These are phyloP conservation scores for Hetaerina titia DNA, from an alignment of 2,888 invertebrate species.

Conservation along the genomic window DNA sequence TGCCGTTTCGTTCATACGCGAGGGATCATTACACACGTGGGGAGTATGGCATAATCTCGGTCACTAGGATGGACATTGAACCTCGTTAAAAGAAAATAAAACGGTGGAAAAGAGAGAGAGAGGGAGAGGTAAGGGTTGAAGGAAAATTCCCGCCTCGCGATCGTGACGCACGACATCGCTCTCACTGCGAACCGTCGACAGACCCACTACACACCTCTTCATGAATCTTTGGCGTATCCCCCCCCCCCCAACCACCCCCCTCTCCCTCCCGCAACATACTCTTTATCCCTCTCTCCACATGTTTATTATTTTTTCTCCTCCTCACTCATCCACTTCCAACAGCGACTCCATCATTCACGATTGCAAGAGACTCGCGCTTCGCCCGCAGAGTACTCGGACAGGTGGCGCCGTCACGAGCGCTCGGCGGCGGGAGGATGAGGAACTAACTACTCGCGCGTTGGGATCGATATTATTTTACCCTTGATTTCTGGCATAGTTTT, in stretches of 20 bases:
- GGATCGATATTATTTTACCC: neutral
- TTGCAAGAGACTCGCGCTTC: neutral
- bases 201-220: too few species aligned
- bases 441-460: neutral
- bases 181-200: too few species aligned
- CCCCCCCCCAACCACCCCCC: too few species aligned
- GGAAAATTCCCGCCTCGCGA: neutral
- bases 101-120: neutral
- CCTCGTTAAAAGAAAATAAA: slow-evolving; percentile 19
- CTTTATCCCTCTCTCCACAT: too few species aligned
- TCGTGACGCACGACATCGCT: too few species aligned
- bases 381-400: neutral
- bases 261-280: too few species aligned
- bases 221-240: too few species aligned
- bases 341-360: too few species aligned
- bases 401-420: neutral
- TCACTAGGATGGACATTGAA: slow-evolving; percentile 56
- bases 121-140: neutral
- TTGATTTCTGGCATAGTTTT: neutral
- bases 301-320: too few species aligned
- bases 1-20: too few species aligned
- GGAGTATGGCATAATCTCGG: slow-evolving; percentile 5
- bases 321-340: too few species aligned
- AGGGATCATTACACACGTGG: too few species aligned
- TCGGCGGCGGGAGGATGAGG: neutral